phyloP scores from a whole-genome alignment of 2,888 invertebrate genomes.

The Tyria jacobaeae region DNA sequence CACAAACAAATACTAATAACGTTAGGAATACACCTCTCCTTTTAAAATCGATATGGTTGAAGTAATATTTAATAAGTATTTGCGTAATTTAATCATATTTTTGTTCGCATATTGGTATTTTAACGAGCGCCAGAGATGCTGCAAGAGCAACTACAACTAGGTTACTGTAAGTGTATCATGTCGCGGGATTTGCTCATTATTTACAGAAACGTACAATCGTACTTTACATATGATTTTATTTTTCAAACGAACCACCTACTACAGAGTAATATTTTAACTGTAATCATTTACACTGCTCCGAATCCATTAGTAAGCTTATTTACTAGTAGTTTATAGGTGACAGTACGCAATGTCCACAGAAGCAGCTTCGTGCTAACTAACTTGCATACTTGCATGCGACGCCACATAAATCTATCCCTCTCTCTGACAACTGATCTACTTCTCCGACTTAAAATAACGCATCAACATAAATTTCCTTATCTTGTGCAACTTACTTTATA shows the following conservation, averaged over 20 bases:
- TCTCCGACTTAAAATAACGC: constrained; percentile 38
- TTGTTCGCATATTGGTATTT: no score
- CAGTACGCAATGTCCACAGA: constrained; percentile 45
- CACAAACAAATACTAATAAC: not conserved
- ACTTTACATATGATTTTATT: no score
- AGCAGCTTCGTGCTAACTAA: constrained; percentile 52
- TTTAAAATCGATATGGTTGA: not conserved
- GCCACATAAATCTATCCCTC: constrained; percentile 41
- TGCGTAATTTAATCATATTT: no score
- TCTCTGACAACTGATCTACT: constrained; percentile 43
- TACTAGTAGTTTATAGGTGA: constrained; percentile 52
- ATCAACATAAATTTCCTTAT: constrained; percentile 18
- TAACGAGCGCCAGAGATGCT: no score
- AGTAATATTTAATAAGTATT: not conserved
- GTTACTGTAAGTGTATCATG: no score
- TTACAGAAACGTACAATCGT: no score
- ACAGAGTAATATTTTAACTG: constrained; percentile 5
- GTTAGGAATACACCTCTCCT: not conserved
- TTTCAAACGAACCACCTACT: no score
- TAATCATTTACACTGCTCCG: constrained; percentile 54
- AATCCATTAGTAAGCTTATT: constrained; percentile 57
- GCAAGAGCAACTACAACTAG: not conserved
- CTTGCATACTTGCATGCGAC: constrained; percentile 47
- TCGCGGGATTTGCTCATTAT: no score
- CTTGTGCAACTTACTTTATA: constrained; percentile 5